phyloP scores from a whole-genome alignment of 2,797 vertebrate species.

The Etheostoma perlongum region DNA sequence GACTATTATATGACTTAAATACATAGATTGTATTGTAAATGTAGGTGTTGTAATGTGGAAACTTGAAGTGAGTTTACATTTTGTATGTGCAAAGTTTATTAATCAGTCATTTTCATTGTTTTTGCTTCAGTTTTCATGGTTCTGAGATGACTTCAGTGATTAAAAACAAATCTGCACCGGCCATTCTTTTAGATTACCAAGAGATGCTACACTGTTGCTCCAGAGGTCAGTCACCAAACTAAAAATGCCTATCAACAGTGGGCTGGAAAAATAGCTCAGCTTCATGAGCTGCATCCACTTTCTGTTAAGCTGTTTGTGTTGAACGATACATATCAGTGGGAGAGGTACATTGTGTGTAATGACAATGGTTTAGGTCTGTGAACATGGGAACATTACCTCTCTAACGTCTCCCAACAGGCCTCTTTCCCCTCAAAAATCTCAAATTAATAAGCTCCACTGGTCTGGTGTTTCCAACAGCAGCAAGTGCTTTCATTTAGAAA shows the following conservation, averaged over 20 bases:
- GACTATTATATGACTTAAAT: too few species aligned
- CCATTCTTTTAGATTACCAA: too few species aligned
- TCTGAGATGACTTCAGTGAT: too few species aligned
- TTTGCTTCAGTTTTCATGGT: too few species aligned
- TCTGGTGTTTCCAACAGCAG: constrained; percentile 33
- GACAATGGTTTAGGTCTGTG: constrained; percentile 44
- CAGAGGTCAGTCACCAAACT: constrained; percentile 66
- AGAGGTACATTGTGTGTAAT: constrained; percentile 47
- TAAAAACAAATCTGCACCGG: too few species aligned
- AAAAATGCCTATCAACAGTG: constrained; percentile 67
- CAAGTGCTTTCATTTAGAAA: constrained; percentile 50
- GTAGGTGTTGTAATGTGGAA: too few species aligned
- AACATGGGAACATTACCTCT: constrained; percentile 28
- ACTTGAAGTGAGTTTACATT: too few species aligned
- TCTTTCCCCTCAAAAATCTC: constrained; percentile 24
- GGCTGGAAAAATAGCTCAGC: constrained; percentile 6
- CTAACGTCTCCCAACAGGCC: constrained; percentile 20
- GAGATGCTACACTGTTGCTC: constrained; percentile 59
- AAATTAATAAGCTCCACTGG: constrained; percentile 32
- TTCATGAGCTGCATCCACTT: constrained; percentile 58
- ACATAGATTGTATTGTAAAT: too few species aligned
- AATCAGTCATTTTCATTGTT: too few species aligned
- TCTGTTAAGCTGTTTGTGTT: constrained; percentile 35
- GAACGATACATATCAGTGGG: constrained; percentile 54
- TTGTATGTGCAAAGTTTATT: too few species aligned